Conservation (phyloP, 2,113 vertebrate genomes). For the Thinocorus orbignyianus region DNA sequence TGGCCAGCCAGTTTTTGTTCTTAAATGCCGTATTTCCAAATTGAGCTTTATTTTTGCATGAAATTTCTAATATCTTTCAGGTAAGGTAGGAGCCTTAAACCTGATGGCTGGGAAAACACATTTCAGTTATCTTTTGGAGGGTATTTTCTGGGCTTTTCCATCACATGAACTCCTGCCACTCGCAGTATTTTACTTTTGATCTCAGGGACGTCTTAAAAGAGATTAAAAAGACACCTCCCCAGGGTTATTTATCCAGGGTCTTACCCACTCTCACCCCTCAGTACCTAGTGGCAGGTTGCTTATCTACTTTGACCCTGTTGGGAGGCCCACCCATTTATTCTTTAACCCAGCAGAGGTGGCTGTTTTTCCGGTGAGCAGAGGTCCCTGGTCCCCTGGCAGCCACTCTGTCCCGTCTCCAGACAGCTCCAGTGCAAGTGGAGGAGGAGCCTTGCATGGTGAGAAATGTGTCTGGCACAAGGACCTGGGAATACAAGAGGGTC, state of each 20-base stretch:
- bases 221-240: background rate
- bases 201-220: background rate
- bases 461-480: background rate
- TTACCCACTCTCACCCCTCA: background rate
- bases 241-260: background rate
- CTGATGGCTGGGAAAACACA: background rate
- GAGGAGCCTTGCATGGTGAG: accelerated
- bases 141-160: background rate
- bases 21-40: background rate
- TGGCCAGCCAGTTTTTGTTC: background rate
- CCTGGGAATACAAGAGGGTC: background rate
- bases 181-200: background rate
- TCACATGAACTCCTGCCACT: background rate
- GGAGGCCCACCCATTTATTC: background rate
- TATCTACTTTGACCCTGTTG: background rate
- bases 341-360: background rate
- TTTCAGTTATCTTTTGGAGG: background rate
- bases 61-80: background rate
- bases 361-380: background rate
- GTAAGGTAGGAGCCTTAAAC: background rate
- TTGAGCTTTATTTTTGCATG: background rate
- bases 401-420: background rate
- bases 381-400: accelerated
- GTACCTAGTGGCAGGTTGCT: background rate
- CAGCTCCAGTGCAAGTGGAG: background rate